phyloP scores from a whole-genome alignment of 2,113 vertebrate genomes.

The Craseonycteris thonglongyai region DNA sequence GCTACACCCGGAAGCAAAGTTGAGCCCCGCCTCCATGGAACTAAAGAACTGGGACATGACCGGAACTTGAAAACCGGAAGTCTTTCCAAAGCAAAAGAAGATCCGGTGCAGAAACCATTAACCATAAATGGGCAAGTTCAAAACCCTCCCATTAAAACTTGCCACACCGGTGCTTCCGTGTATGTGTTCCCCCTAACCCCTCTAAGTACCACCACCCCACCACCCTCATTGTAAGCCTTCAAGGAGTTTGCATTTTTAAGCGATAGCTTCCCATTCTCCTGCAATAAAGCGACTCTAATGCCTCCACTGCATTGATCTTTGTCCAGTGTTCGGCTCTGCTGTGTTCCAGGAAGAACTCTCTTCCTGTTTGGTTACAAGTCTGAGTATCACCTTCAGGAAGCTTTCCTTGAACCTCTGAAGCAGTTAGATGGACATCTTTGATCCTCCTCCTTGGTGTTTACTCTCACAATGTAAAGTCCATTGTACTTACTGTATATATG shows the following conservation, averaged over 20 bases:
- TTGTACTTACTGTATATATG: not conserved
- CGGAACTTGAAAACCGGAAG: not conserved
- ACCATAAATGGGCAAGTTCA: too few species aligned
- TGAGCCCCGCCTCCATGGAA: too few species aligned
- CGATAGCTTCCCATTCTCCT: not conserved
- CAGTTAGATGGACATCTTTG: not conserved
- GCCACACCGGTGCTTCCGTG: not conserved
- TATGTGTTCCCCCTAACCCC: not conserved
- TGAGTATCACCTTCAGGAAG: not conserved
- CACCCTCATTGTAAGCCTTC: not conserved
- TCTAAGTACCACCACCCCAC: too few species aligned
- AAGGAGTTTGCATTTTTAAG: too few species aligned
- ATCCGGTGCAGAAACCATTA: not conserved
- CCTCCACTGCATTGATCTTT: not conserved
- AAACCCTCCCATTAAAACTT: not conserved
- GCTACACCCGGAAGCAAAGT: not conserved
- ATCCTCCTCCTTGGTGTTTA: not conserved
- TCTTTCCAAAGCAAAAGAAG: not conserved
- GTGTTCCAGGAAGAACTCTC: not conserved
- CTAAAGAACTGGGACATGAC: not conserved
- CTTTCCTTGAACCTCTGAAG: not conserved
- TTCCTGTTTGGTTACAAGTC: not conserved
- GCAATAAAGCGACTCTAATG: not conserved
- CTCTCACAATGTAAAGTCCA: not conserved
- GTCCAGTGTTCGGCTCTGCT: not conserved